Percentiles rank a stretch among this genome's conserved stretches.
These are phyloP conservation scores for Agrilus mali DNA, from an alignment of 2,888 invertebrate species.

Conservation along the genomic window DNA sequence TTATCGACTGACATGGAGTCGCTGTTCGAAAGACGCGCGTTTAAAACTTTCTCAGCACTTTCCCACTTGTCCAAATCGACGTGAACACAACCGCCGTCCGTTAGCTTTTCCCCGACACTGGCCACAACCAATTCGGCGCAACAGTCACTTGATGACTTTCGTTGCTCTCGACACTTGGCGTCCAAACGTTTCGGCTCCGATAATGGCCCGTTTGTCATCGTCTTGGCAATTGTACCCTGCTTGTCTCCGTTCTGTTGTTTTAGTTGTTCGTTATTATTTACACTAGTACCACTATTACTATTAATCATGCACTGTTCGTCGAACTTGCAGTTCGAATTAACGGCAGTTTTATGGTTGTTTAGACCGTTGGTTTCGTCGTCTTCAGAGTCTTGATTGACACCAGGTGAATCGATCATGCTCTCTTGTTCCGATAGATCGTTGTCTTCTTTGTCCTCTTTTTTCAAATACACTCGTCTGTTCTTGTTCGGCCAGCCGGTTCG, in stretches of 20 bases:
- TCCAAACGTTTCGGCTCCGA: constrained; percentile 5
- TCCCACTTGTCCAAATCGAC: constrained; percentile 23
- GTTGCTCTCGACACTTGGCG: constrained; percentile 1
- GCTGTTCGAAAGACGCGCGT: constrained; percentile 23
- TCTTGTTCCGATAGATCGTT: constrained; percentile 11
- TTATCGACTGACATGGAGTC: constrained; percentile 24
- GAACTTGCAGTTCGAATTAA: not conserved
- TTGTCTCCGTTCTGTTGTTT: not conserved
- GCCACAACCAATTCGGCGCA: constrained; percentile 25
- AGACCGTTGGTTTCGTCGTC: constrained; percentile 15
- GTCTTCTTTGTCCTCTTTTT: constrained; percentile 21
- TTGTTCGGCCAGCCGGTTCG: constrained; percentile 71
- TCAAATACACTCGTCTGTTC: constrained; percentile 25
- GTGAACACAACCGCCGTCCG: constrained; percentile 9
- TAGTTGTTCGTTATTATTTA: not conserved
- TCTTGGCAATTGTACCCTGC: not conserved
- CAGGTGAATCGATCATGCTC: constrained; percentile 19
- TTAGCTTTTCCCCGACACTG: constrained; percentile 13
- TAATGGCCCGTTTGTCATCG: too few species aligned
- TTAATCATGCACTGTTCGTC: too few species aligned
- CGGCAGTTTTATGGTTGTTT: too few species aligned
- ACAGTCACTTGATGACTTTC: constrained; percentile 4
- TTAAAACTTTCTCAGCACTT: constrained; percentile 24
- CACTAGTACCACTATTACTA: too few species aligned
- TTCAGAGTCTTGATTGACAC: constrained; percentile 18